phyloP scores from a whole-genome alignment of 2,797 vertebrate species.

The Sciurus vulgaris region DNA sequence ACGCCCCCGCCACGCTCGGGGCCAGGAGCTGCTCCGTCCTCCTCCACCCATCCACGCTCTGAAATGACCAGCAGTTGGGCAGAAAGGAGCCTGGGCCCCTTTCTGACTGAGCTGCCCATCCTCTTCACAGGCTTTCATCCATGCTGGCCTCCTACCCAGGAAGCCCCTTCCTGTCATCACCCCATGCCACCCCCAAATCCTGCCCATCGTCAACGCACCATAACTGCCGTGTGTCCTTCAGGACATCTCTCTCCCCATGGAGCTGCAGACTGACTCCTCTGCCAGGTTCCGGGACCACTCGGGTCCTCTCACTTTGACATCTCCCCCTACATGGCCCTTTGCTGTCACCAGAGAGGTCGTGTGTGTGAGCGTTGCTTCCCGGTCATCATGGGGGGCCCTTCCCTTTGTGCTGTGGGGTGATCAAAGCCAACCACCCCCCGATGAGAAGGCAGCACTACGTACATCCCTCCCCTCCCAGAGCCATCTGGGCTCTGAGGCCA shows the following conservation, averaged over 20 bases:
- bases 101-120: neutral
- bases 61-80: neutral
- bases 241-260: rapidly evolving
- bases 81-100: neutral
- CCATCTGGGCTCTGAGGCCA: neutral
- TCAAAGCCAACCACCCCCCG: rapidly evolving
- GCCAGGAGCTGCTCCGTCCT: neutral
- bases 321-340: rapidly evolving
- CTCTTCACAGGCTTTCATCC: neutral
- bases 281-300: neutral
- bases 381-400: rapidly evolving
- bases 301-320: neutral
- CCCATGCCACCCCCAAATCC: rapidly evolving
- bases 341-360: rapidly evolving
- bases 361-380: neutral
- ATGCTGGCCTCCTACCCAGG: neutral
- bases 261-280: neutral
- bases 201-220: neutral
- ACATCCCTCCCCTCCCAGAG: too few relatives aligned
- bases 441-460: neutral
- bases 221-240: neutral
- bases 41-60: neutral
- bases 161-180: neutral
- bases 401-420: neutral
- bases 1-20: neutral